These are phyloP conservation scores for Serranus cabrilla DNA, from an alignment of 2,797 vertebrate species.

Conservation along the genomic window DNA sequence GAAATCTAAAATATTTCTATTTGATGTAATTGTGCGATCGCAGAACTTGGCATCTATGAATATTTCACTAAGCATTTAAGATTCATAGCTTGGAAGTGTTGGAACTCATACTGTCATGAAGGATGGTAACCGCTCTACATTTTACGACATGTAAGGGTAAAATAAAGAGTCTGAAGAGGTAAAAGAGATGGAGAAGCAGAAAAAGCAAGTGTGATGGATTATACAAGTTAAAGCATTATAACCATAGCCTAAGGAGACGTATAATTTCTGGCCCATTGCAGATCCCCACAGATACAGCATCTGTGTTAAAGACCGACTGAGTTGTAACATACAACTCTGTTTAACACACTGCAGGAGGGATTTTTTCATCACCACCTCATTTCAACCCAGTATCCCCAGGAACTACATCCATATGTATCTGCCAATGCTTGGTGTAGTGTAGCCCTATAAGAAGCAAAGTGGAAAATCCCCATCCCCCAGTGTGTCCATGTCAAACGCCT, in stretches of 20 bases:
- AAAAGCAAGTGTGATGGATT: conserved; percentile 1
- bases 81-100: conserved; percentile 15
- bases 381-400: not conserved
- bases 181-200: conserved; percentile 9
- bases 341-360: not conserved
- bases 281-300: conserved; percentile 9
- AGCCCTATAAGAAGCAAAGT: not conserved
- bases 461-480: not conserved
- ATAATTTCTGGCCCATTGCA: conserved; percentile 10
- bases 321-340: not conserved
- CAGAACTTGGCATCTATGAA: conserved; percentile 28
- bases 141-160: not conserved
- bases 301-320: conserved; percentile 20
- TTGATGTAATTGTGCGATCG: conserved; percentile 10
- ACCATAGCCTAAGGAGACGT: not conserved
- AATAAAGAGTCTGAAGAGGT: not conserved
- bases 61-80: conserved; percentile 24
- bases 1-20: conserved; percentile 4
- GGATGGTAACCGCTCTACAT: not conserved
- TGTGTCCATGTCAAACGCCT: too few relatives aligned
- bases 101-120: not conserved
- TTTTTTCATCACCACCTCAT: conserved; percentile 18
- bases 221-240: conserved; percentile 27
- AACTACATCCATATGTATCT: conserved; percentile 25
- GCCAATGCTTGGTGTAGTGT: not conserved